These are phyloP conservation scores for Nicator chloris DNA, from an alignment of 2,113 vertebrate genomes.

Conservation along the genomic window DNA sequence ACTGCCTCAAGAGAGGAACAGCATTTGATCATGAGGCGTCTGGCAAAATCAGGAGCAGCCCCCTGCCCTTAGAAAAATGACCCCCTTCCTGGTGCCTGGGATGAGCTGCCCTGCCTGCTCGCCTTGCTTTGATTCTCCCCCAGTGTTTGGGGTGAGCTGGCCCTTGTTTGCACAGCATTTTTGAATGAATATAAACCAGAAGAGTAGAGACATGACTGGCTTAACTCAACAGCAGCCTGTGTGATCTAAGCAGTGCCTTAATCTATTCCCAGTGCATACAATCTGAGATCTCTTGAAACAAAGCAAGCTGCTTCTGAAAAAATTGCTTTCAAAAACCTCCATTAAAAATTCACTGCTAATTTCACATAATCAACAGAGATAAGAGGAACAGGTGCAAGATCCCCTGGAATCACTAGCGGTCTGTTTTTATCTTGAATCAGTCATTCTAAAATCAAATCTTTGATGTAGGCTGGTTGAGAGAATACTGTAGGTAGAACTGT, in stretches of 20 bases:
- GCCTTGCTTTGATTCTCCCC: neutral
- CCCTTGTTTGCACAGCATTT: neutral
- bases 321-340: neutral
- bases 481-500: neutral
- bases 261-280: neutral
- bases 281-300: neutral
- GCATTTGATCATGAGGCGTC: neutral
- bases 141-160: neutral
- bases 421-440: neutral
- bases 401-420: neutral
- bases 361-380: neutral
- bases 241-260: neutral
- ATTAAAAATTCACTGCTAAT: constrained; percentile 32
- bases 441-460: neutral
- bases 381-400: neutral
- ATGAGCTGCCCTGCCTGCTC: fast-evolving
- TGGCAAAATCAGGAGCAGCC: neutral
- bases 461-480: neutral
- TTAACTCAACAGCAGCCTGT: neutral
- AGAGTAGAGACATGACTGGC: neutral
- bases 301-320: constrained; percentile 13
- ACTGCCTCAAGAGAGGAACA: fast-evolving
- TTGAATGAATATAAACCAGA: neutral
- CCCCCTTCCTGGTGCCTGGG: neutral
- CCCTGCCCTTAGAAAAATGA: neutral